Evolutionary conservation across 2,888 invertebrate species (phyloP).

Genomic region (Melinopterus prodromus): DNA sequence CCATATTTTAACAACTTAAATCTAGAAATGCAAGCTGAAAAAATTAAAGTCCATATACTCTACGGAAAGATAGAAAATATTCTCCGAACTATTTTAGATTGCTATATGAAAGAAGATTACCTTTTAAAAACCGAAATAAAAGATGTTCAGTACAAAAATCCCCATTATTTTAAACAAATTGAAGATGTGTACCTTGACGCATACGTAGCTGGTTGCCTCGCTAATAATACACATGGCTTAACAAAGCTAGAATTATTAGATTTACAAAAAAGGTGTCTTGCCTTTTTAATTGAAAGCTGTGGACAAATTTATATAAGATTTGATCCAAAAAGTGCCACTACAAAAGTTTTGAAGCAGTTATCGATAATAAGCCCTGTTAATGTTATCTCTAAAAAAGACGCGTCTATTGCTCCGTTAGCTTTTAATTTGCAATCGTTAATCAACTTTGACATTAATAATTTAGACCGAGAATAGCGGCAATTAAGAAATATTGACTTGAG

Average conservation of each 20-base stretch:
- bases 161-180: slow-evolving; percentile 32
- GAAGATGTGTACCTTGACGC: slow-evolving; percentile 38
- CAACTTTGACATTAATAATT: slow-evolving; percentile 13
- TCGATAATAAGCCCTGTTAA: slow-evolving; percentile 28
- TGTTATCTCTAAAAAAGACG: slow-evolving; percentile 28
- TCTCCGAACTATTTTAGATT: slow-evolving; percentile 32
- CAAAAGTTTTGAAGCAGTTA: slow-evolving; percentile 28
- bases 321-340: slow-evolving; percentile 12
- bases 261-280: slow-evolving; percentile 6
- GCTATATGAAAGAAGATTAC: slow-evolving; percentile 35
- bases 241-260: slow-evolving; percentile 11
- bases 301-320: slow-evolving; percentile 11
- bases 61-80: slow-evolving; percentile 33
- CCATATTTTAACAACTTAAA: slow-evolving; percentile 40
- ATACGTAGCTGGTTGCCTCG: slow-evolving; percentile 21
- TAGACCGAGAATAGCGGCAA: slow-evolving; percentile 30
- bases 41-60: slow-evolving; percentile 38
- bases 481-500: slow-evolving; percentile 29
- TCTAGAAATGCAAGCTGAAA: slow-evolving; percentile 40
- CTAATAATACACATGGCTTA: slow-evolving; percentile 20
- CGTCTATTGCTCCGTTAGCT: slow-evolving; percentile 29
- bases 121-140: slow-evolving; percentile 28
- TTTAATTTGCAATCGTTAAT: slow-evolving; percentile 28
- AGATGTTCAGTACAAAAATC: slow-evolving; percentile 37
- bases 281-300: slow-evolving; percentile 14